A percentile compares a stretch with the other conserved stretches of the same genome.
Evolutionary conservation across 2,888 invertebrate species (phyloP).

Genomic region (Saturnia japonica): DNA sequence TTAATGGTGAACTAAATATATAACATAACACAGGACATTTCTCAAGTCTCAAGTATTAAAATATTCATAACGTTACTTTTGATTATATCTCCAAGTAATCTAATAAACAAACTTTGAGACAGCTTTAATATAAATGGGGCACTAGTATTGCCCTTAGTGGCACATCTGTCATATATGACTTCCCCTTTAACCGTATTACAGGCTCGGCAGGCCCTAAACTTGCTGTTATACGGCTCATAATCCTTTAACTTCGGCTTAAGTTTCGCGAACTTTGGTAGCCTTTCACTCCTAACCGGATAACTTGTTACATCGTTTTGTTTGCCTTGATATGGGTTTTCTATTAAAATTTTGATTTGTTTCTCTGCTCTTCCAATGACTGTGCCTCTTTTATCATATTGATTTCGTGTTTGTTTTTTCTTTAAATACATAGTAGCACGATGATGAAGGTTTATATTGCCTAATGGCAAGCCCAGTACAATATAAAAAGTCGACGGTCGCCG

Average conservation of each 20-base stretch:
- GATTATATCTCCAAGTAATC: constrained; percentile 17
- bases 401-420: no score
- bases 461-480: neutral
- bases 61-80: neutral
- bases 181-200: constrained; percentile 27
- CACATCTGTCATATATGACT: constrained; percentile 35
- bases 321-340: constrained; percentile 25
- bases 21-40: no score
- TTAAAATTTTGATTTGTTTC: constrained; percentile 9
- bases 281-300: constrained; percentile 26
- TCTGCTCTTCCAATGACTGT: no score
- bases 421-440: no score
- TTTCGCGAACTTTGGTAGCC: constrained; percentile 26
- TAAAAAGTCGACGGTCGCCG: no score
- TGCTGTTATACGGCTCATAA: constrained; percentile 32
- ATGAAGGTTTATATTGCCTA: no score
- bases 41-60: constrained; percentile 2
- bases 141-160: constrained; percentile 32
- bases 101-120: constrained; percentile 33
- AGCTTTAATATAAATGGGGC: constrained; percentile 30
- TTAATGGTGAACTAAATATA: no score
- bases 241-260: constrained; percentile 31
- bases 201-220: constrained; percentile 26
- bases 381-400: no score
- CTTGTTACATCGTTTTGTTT: constrained; percentile 17